Base-by-base conservation (phyloP, 1,140 invertebrate genomes). In the Drosophila ercepeae region DNA sequence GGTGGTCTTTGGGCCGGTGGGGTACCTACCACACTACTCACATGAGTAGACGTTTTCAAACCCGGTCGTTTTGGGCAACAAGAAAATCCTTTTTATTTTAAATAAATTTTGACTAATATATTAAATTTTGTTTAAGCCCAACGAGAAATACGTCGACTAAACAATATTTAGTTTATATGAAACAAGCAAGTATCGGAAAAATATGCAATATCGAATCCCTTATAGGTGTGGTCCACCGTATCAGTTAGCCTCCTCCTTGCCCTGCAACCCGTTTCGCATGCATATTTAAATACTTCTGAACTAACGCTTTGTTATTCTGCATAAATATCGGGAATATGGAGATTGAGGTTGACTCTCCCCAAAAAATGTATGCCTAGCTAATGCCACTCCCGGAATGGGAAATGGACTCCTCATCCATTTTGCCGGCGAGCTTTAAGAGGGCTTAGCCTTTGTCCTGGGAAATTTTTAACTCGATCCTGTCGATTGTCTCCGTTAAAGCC, bases 401-500 rank as follows among this genome's bases (percentile, higher is more conserved):
- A 60, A 42, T 54, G 57, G 23, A 4, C 4, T 59, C 23, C 18
- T 34, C 65, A 42, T 50, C 41, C 45, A 42, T 44, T 36, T 44
- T 29, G 19, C 34, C 55, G 29, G n/a, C 16, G 45, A 9, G 27
- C 58, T 52, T 71, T 57, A 13, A 42, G 42, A 29, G 19, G 46
- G 70, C 51, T 65, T 83, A 78, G 75, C 46, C 73, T 71, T 54
- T 72, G 75, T 78, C 75, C 58, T 58, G 79, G 42, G 61, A 75
- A 79, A 84, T 71, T 69, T 84, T 84, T 68, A 65, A 58, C 65
- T 68, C 84, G 75, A 84, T 78, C 60, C 63, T 75, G 79, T 84
- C 79, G 79, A 84, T 84, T 78, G 79, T 84, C 75, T 58, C 61
- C 67, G 46, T 65, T 69, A 79, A 84, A 73, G 70, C 75, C 58